A percentile compares a stretch with the other conserved stretches of the same genome.
Evolutionary conservation across 2,797 vertebrate genomes (phyloP).

Genomic region (Gymnocypris eckloni): DNA sequence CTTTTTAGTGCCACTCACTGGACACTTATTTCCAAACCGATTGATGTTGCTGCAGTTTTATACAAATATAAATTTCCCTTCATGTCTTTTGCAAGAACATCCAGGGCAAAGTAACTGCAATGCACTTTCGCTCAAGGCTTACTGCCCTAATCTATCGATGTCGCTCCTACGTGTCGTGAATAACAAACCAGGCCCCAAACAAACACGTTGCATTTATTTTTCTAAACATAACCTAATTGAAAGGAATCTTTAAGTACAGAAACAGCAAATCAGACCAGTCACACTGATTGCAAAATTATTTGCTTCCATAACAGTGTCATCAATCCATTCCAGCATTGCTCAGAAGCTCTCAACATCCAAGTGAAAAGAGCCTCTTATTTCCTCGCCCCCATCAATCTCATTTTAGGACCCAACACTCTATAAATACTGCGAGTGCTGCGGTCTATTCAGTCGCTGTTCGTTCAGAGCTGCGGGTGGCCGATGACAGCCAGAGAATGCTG

Average conservation of each 20-base stretch:
- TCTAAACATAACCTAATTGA: not conserved
- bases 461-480: conserved; percentile 32
- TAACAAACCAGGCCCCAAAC: not conserved
- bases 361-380: conserved; percentile 23
- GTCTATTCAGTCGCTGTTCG: conserved; percentile 24
- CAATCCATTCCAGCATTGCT: not conserved
- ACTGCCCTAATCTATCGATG: not conserved
- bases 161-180: not conserved
- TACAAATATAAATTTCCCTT: not conserved
- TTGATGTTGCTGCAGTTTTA: not conserved
- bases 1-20: not conserved
- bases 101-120: not conserved
- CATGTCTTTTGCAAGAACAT: not conserved
- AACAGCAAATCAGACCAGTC: not conserved
- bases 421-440: conserved; percentile 57
- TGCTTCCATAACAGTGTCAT: conserved; percentile 26
- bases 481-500: conserved; percentile 55
- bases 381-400: conserved; percentile 38
- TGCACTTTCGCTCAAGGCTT: not conserved
- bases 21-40: not conserved
- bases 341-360: conserved; percentile 12
- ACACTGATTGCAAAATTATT: conserved; percentile 9
- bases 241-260: not conserved
- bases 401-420: conserved; percentile 45
- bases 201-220: too few relatives aligned